Evolutionary conservation across 2,888 invertebrate genomes (phyloP).

Genomic region (Pycnomerus fuliginosus): DNA sequence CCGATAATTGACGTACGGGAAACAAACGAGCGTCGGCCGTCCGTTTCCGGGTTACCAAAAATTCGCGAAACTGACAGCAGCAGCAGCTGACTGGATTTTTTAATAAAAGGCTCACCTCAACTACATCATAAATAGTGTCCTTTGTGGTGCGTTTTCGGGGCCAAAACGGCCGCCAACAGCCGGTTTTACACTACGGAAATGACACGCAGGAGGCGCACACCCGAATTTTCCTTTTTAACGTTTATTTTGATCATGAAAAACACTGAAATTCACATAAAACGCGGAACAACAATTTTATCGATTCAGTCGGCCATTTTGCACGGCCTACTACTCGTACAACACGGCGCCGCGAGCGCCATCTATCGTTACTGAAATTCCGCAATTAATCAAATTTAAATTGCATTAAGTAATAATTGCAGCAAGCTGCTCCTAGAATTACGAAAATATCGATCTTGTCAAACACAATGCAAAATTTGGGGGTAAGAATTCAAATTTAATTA

Average conservation of each 20-base stretch:
- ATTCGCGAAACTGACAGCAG: no score
- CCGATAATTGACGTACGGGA: conserved; percentile 37
- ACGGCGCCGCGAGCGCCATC: conserved; percentile 21
- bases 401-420: no score
- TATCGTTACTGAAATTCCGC: no score
- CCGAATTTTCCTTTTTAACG: conserved; percentile 1
- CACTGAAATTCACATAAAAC: conserved; percentile 16
- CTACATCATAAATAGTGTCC: conserved; percentile 37
- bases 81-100: no score
- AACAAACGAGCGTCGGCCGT: conserved; percentile 17
- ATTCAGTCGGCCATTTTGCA: conserved; percentile 46
- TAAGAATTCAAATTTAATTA: no score
- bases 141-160: conserved; percentile 3
- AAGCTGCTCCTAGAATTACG: no score
- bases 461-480: no score
- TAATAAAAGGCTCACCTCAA: conserved; percentile 37
- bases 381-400: no score
- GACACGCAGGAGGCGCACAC: conserved; percentile 1
- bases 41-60: conserved; percentile 5
- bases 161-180: neutral
- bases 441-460: no score
- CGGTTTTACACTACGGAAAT: neutral
- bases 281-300: conserved; percentile 41
- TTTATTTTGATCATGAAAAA: conserved; percentile 7
- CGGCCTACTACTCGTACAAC: conserved; percentile 31